Evolutionary conservation across 2,888 invertebrate genomes (phyloP), one percentile per base, ranked within the genome.

Genomic region (Drosophila parthenogenetica): DNA sequence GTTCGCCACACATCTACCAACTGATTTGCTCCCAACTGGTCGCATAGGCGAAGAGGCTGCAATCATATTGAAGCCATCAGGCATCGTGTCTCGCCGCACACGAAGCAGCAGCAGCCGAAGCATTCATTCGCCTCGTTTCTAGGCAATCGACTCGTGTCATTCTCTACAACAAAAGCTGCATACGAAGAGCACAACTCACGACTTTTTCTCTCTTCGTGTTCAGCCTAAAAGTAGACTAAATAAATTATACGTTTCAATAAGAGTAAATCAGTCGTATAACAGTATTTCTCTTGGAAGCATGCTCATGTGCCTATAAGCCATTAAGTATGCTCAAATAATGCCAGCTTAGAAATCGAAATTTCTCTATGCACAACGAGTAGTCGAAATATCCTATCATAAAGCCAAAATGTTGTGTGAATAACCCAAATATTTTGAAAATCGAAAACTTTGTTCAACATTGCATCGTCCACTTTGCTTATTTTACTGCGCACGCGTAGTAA

Each of bases 1-100:
- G 90, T 90, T 88, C 90, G 89, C 79, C 81, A 90, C 84, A 89
- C 90, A 88, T 91, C 90, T 90, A 90, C 84, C 87, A 87, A 81
- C 89, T 77, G 84, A 85, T 69, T 88, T 76, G 87, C 72, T 72
- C 57, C 68, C 62, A 54, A 72, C 74, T 61, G 73, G 75, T 71
- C 77, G 79, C 81, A 88, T 83, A 88, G 86, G 81, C 86, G 72
- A 72, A 73, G 81, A 81, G 77, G 82, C 82, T 74, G 77, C 69
- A 81, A 73, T 66, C 74, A 72, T 45, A 68, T 59, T 29, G 29
- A 29, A 77, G 63, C 19, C 60, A 29, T 29, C 29, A 29, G 62
- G 75, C 58, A 8, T 63, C 68, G 81, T 64, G 43, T 25, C 50
- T 83, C 73, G 80, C 69, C 67, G 63, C 43, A 59, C 7, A 55